Base-by-base conservation (phyloP, 2,888 invertebrate species). In the Frankliniella intonsa region DNA sequence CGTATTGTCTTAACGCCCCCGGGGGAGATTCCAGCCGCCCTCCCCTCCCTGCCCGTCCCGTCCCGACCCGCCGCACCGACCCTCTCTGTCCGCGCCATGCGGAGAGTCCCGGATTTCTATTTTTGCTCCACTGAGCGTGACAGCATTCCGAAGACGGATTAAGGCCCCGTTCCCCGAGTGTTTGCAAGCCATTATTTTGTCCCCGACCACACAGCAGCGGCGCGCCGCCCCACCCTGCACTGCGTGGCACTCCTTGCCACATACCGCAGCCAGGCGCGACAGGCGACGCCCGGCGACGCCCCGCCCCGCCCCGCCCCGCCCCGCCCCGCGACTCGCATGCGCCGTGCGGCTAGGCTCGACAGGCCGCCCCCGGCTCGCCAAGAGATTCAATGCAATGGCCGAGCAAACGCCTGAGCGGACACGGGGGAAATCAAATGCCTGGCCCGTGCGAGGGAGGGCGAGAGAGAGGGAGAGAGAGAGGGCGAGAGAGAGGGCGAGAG, bases 131-230 rank as follows among this genome's bases (percentile, higher is more conserved):
- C 25, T 76, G 69, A 76, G 25, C 69, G 12, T 25, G 69, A 12
- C 69, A 25, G 69, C 69, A 22, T 22, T 22, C 69, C 69, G 69
- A 25, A 22, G 69, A 25, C 69, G 69, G 25, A 76, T 76, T 76
- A 76, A 22, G 69, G 69, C 69, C 25, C 22, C 25, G 69, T 76
- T 76, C n/a, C 22, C 22, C 22, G 62, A 69, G 69, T 76, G 69
- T 76, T 76, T 76, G 69, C 69, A 76, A 22, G 69, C 69, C 69
- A 76, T 76, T 76, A 76, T 25, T 25, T 25, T 76, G 62, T 62
- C 62, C 62, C 62, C 55, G 55, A 2, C 55, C 17, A 12, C 55
- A 3, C 55, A 2, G 55, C 9, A 2, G 55, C 55, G 55, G 14
- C 55, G 55, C 55, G 1, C 5, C 3, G 12, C 62, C 62, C 62